These are phyloP conservation scores for Lepidocyrtoides sp. DNA, from an alignment of 2,888 invertebrate species.

Conservation along the genomic window DNA sequence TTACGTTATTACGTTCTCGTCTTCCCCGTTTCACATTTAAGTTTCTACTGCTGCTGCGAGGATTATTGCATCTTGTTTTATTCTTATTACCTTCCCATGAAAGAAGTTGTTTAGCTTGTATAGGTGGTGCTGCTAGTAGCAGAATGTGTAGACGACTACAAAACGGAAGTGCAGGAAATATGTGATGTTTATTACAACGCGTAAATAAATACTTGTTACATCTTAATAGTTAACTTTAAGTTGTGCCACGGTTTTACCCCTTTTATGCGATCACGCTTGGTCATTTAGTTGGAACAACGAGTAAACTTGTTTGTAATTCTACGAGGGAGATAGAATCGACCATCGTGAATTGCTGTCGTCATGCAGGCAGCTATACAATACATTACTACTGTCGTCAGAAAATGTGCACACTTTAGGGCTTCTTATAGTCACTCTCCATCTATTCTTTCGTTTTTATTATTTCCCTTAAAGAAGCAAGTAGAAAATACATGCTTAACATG, in stretches of 20 bases:
- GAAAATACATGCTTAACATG: too few relatives aligned
- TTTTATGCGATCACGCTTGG: background rate
- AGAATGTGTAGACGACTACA: background rate
- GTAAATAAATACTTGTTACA: constrained; percentile 79
- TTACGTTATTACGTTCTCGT: too few relatives aligned
- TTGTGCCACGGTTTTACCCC: background rate
- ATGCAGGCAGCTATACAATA: constrained; percentile 17
- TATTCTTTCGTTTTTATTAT: too few relatives aligned
- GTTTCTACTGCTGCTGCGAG: too few relatives aligned
- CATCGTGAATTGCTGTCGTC: background rate
- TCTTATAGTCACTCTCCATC: too few relatives aligned
- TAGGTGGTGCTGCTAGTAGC: background rate
- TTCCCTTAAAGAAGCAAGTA: too few relatives aligned
- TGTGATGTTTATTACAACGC: constrained; percentile 75
- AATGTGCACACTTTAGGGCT: constrained; percentile 21
- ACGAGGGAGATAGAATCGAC: background rate
- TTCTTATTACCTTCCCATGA: too few relatives aligned
- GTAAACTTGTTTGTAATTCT: background rate
- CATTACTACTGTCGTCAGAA: constrained; percentile 21
- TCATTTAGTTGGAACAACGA: too few relatives aligned
- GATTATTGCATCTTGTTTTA: too few relatives aligned
- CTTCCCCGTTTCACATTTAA: too few relatives aligned
- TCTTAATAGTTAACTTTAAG: constrained; percentile 25
- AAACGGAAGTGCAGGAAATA: constrained; percentile 20
- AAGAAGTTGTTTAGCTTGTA: too few relatives aligned